Evolutionary conservation across 2,888 invertebrate species (phyloP).

Genomic region (Lissocephala sabroskyi): DNA sequence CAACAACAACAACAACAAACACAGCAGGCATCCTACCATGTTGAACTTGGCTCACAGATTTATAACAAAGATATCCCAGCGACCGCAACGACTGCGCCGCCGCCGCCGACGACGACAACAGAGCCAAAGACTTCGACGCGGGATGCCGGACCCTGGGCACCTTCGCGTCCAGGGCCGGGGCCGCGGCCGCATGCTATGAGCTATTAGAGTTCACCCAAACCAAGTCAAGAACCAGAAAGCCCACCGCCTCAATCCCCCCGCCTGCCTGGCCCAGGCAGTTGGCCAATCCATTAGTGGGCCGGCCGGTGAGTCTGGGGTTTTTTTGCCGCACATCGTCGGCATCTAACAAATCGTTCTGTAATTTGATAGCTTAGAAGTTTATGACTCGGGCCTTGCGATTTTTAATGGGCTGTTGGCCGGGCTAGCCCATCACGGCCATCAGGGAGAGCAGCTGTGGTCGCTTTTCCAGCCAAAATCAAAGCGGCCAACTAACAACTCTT

Average conservation of each 20-base stretch:
- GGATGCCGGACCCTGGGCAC: conserved; percentile 7
- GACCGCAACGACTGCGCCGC: conserved; percentile 55
- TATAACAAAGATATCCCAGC: conserved; percentile 69
- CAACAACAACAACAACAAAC: conserved; percentile 42
- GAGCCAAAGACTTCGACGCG: neutral
- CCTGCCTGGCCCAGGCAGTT: conserved; percentile 27
- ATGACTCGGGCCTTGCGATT: conserved; percentile 60
- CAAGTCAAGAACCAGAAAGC: conserved; percentile 29
- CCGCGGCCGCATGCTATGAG: conserved; percentile 53
- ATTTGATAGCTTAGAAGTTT: conserved; percentile 67
- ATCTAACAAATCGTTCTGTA: conserved; percentile 68
- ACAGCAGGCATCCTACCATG: conserved; percentile 53
- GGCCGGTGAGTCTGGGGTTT: too few relatives aligned
- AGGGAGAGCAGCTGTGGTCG: conserved; percentile 8
- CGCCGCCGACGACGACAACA: conserved; percentile 17
- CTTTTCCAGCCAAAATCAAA: conserved; percentile 22
- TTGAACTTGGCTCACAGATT: conserved; percentile 65
- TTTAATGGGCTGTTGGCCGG: conserved; percentile 42
- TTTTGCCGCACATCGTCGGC: conserved; percentile 42
- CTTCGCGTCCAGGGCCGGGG: conserved; percentile 2
- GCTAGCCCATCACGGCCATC: too few relatives aligned
- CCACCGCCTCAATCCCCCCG: neutral
- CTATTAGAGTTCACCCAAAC: conserved; percentile 61
- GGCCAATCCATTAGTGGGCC: conserved; percentile 56
- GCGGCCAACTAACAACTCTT: conserved; percentile 24